A percentile compares a stretch with the other conserved stretches of the same genome.
These are phyloP conservation scores for Philopedon plagiatum DNA, from an alignment of 2,888 invertebrate species.

Conservation along the genomic window DNA sequence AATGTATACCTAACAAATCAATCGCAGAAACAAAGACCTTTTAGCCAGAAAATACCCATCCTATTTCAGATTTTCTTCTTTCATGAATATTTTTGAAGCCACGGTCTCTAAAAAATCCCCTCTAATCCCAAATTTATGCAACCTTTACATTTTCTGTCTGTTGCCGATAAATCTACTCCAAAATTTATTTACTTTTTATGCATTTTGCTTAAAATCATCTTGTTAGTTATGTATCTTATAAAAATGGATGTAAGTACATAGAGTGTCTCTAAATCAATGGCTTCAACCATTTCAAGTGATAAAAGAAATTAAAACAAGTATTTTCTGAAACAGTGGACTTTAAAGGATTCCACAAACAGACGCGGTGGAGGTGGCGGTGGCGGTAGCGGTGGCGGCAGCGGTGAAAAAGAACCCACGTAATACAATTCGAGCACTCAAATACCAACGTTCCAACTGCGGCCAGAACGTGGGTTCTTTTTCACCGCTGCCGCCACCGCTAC, in stretches of 20 bases:
- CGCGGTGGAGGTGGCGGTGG: too few species aligned
- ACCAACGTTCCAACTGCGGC: too few species aligned
- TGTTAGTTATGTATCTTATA: background rate
- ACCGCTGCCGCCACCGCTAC: too few species aligned
- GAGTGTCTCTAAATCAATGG: background rate
- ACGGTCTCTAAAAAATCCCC: constrained; percentile 4
- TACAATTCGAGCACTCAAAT: too few species aligned
- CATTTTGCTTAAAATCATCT: constrained; percentile 1
- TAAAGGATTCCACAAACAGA: too few species aligned
- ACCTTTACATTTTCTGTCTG: constrained; percentile 34
- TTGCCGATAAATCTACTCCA: constrained; percentile 14
- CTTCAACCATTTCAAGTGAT: too few species aligned
- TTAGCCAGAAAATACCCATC: constrained; percentile 5
- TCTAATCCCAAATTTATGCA: constrained; percentile 35
- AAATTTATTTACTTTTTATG: constrained; percentile 15
- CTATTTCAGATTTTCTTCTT: constrained; percentile 9
- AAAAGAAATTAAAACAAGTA: too few species aligned
- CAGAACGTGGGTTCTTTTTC: too few species aligned
- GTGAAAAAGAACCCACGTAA: too few species aligned
- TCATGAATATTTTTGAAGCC: constrained; percentile 30
- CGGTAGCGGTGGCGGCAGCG: too few species aligned
- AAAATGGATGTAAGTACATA: background rate
- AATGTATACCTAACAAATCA: background rate
- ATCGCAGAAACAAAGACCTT: background rate
- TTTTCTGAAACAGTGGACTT: too few species aligned